Conservation (phyloP, 2,888 invertebrate genomes). For the Mantis religiosa region DNA sequence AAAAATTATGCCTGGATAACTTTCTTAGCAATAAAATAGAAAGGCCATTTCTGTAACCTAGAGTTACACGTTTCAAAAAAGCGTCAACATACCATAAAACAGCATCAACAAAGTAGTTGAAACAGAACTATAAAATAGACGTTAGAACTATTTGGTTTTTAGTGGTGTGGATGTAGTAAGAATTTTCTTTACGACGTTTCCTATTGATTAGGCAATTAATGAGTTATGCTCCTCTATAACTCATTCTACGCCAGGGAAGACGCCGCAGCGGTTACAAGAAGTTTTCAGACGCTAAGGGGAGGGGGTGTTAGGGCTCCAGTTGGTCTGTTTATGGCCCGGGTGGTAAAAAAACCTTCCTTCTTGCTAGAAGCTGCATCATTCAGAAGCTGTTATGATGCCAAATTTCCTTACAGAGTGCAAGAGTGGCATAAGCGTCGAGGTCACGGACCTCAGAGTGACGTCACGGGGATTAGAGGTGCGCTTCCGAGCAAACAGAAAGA, state of each 20-base stretch:
- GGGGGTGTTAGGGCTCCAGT: neutral
- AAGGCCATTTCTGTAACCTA: no score
- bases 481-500: neutral
- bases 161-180: no score
- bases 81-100: no score
- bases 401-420: neutral
- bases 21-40: no score
- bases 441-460: neutral
- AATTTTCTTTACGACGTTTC: neutral
- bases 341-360: neutral
- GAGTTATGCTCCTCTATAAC: neutral
- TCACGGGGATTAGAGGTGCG: neutral
- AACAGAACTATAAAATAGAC: no score
- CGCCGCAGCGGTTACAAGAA: slow-evolving; percentile 8
- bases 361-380: neutral
- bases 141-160: no score
- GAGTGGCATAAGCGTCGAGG: neutral
- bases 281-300: neutral
- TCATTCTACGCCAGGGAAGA: neutral
- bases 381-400: neutral
- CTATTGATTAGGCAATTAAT: neutral
- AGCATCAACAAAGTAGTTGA: no score
- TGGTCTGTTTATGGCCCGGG: neutral
- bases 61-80: no score
- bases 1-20: no score